Percentiles rank a stretch among this genome's conserved stretches.
These are phyloP conservation scores for Atopsyche davidsoni DNA, from an alignment of 1,140 invertebrate species.

Conservation along the genomic window DNA sequence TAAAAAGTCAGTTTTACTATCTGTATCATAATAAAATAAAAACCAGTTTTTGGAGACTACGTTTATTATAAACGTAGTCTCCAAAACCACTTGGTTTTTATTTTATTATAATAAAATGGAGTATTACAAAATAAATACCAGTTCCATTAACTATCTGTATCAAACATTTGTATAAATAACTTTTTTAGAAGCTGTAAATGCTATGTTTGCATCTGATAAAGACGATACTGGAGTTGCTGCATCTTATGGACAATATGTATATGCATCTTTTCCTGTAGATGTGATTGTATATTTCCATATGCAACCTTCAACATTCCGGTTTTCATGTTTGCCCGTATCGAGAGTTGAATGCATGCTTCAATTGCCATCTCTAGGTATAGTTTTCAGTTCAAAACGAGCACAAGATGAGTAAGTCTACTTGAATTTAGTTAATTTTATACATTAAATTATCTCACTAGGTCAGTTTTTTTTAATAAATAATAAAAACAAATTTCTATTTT, in stretches of 20 bases:
- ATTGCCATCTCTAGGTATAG: slow-evolving; percentile 89
- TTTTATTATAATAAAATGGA: too few relatives aligned
- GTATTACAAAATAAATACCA: too few relatives aligned
- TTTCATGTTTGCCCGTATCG: slow-evolving; percentile 92
- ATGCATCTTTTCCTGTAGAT: slow-evolving; percentile 95
- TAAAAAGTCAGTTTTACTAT: too few relatives aligned
- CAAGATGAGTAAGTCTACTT: slow-evolving; percentile 55
- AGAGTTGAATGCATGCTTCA: slow-evolving; percentile 94
- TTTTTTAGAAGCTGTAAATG: slow-evolving; percentile 31
- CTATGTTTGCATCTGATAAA: slow-evolving; percentile 24
- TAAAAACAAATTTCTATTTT: slow-evolving; percentile 21
- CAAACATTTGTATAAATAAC: too few relatives aligned
- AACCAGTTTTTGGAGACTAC: too few relatives aligned
- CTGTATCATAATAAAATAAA: too few relatives aligned
- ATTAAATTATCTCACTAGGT: neutral
- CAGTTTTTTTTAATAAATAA: neutral
- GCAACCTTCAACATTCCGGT: slow-evolving; percentile 92
- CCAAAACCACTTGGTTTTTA: too few relatives aligned
- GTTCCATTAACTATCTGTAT: too few relatives aligned
- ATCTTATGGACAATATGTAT: slow-evolving; percentile 72
- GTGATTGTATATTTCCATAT: slow-evolving; percentile 98
- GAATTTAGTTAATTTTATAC: slow-evolving; percentile 7
- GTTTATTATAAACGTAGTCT: too few relatives aligned
- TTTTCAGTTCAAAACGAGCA: slow-evolving; percentile 85
- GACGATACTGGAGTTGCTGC: slow-evolving; percentile 43